Evolutionary conservation across 2,888 invertebrate species (phyloP).

Genomic region (Hymenopus coronatus): DNA sequence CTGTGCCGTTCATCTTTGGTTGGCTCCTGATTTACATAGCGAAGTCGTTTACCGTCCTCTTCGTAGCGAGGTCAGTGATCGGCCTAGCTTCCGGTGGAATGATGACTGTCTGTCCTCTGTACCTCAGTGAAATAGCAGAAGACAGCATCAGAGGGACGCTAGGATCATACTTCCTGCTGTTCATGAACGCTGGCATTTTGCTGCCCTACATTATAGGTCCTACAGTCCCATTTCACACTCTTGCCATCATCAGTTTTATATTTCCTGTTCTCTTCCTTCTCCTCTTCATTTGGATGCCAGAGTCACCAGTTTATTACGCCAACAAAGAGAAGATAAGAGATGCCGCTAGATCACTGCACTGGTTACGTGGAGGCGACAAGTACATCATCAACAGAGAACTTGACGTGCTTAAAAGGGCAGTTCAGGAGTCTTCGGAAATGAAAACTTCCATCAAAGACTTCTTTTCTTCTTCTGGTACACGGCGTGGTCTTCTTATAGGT

Average conservation of each 20-base stretch:
- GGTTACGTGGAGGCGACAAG: conserved; percentile 41
- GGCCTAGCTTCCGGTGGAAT: conserved; percentile 58
- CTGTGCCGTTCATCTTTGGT: conserved; percentile 55
- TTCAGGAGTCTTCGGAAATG: conserved; percentile 31
- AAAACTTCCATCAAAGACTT: conserved; percentile 41
- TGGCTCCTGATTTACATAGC: conserved; percentile 58
- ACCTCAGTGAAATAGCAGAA: conserved; percentile 62
- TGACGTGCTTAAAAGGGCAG: conserved; percentile 38
- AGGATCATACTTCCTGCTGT: conserved; percentile 56
- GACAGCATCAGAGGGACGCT: conserved; percentile 54
- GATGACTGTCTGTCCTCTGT: conserved; percentile 58
- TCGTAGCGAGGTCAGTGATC: conserved; percentile 55
- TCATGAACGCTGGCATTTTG: conserved; percentile 51
- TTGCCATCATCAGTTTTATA: conserved; percentile 53
- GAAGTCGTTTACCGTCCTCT: conserved; percentile 47
- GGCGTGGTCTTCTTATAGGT: conserved; percentile 44
- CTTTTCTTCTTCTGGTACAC: conserved; percentile 43
- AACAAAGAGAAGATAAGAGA: conserved; percentile 49
- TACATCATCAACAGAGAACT: conserved; percentile 41
- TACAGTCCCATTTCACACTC: conserved; percentile 49
- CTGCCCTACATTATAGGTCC: conserved; percentile 54
- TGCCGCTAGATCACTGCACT: conserved; percentile 43
- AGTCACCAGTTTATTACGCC: conserved; percentile 57
- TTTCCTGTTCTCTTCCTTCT: conserved; percentile 51
- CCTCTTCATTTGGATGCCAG: conserved; percentile 54